Evolutionary conservation across 2,888 invertebrate species (phyloP).

Genomic region (Anarsia innoxiella): DNA sequence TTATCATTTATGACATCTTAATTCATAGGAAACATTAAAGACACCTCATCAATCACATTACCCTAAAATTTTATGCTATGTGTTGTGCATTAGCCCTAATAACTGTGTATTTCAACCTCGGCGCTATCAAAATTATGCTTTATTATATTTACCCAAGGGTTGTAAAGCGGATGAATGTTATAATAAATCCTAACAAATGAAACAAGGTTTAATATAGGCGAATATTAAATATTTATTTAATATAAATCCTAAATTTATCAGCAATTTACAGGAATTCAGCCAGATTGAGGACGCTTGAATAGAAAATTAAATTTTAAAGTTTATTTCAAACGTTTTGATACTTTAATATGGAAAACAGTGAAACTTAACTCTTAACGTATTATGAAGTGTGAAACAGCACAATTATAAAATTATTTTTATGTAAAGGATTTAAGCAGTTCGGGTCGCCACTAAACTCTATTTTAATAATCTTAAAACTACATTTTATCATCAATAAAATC

Average conservation of each 20-base stretch:
- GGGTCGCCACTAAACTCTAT: constrained; percentile 31
- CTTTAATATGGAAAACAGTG: too few species aligned
- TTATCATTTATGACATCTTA: too few species aligned
- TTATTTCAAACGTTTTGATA: too few species aligned
- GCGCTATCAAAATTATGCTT: not conserved
- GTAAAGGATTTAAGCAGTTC: constrained; percentile 25
- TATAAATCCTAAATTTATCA: constrained; percentile 58
- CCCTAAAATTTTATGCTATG: too few species aligned
- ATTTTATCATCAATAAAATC: constrained; percentile 48
- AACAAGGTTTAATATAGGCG: constrained; percentile 49
- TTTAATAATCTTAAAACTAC: constrained; percentile 50
- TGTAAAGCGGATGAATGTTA: not conserved
- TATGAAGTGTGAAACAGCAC: too few species aligned
- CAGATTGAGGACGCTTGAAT: constrained; percentile 24
- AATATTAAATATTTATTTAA: constrained; percentile 64
- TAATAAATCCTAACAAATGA: constrained; percentile 24
- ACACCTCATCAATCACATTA: too few species aligned
- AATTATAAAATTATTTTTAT: constrained; percentile 1
- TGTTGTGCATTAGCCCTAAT: too few species aligned
- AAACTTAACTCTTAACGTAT: too few species aligned
- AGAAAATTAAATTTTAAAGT: too few species aligned
- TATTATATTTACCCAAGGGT: not conserved
- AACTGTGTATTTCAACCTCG: constrained; percentile 6
- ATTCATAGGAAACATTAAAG: too few species aligned
- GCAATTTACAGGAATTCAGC: constrained; percentile 45